Evolutionary conservation across 1,140 invertebrate genomes (phyloP), one percentile per base, ranked within the genome.

Genomic region (Drosophila ercepeae): DNA sequence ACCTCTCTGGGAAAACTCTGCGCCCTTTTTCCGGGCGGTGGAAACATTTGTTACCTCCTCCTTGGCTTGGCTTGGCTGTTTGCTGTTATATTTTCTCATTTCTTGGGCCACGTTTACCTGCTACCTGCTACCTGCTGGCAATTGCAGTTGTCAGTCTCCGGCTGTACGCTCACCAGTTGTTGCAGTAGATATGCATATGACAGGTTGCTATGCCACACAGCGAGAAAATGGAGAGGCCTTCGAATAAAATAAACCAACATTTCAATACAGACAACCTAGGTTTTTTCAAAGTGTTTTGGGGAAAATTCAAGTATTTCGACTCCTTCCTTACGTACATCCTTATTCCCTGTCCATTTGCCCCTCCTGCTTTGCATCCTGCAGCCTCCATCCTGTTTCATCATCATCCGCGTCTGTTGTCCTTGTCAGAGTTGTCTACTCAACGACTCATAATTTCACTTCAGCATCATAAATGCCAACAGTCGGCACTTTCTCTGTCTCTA

Each of bases 21-120:
- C 44, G 8, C 41, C 50, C 21, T 52, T 27, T 44, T 70, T 14
- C 19, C 7, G 32, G 25, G 2, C 16, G n/a, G 14, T 45, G 42
- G 14, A 32, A 58, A 59, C 76, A 81, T 82, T 82, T 88, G 77
- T 78, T 74, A 77, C 73, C 46, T 67, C 53, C 79, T 69, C 61
- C 63, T n/a, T n/a, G n/a, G n/a, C n/a, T n/a, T n/a, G 21, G 2
- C 21, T 8, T 29, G 42, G 39, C 76, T 71, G 77, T 75, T 82
- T 88, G 82, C 45, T 71, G 82, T 78, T 84, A 88, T 88, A 88
- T 88, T 88, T 88, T 88, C 82, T 78, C 82, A 88, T 88, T 88
- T 88, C 74, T 75, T 75, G 74, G 64, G 60, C 60, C 78, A 78
- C 77, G 74, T 78, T 65, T 75, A 75, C 82, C 77, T 76, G 50